Percentiles rank a stretch among this genome's conserved stretches.
These are phyloP conservation scores for Cebidichthys violaceus DNA, from an alignment of 2,113 vertebrate genomes.

Conservation along the genomic window DNA sequence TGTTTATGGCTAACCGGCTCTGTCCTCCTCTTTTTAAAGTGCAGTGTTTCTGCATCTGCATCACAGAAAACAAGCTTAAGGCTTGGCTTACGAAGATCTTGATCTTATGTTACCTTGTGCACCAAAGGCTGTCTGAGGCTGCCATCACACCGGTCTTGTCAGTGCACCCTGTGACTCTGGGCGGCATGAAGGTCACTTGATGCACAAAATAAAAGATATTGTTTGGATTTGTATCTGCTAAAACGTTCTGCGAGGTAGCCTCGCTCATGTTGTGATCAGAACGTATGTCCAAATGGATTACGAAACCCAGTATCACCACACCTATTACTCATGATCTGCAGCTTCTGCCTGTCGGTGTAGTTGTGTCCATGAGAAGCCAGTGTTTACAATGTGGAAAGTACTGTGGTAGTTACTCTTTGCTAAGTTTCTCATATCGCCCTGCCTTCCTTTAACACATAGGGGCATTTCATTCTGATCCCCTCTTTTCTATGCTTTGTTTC, in stretches of 20 bases:
- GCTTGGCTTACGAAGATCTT: slow-evolving; percentile 19
- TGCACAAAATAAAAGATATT: slow-evolving; percentile 9
- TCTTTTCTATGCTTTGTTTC: not conserved
- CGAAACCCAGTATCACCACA: slow-evolving; percentile 7
- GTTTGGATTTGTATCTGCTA: slow-evolving; percentile 15
- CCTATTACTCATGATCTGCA: not conserved
- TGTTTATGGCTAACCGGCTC: slow-evolving; percentile 7
- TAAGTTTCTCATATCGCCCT: too few relatives aligned
- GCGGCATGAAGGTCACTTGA: slow-evolving; percentile 29
- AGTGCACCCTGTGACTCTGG: slow-evolving; percentile 9
- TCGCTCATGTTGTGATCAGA: slow-evolving; percentile 8
- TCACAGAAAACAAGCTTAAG: slow-evolving; percentile 35
- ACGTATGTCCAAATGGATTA: slow-evolving; percentile 16
- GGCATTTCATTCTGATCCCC: not conserved
- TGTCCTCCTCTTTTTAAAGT: slow-evolving; percentile 15
- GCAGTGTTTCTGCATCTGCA: not conserved
- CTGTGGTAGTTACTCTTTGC: not conserved
- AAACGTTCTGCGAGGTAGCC: not conserved
- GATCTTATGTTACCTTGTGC: slow-evolving; percentile 34
- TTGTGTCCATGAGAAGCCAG: not conserved
- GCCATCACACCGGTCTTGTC: not conserved
- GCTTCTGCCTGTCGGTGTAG: not conserved
- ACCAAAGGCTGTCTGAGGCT: slow-evolving; percentile 9
- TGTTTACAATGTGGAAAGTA: not conserved
- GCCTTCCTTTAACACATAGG: not conserved